Base-by-base conservation (phyloP, 2,888 invertebrate genomes). In the Dryomyza anilis region DNA sequence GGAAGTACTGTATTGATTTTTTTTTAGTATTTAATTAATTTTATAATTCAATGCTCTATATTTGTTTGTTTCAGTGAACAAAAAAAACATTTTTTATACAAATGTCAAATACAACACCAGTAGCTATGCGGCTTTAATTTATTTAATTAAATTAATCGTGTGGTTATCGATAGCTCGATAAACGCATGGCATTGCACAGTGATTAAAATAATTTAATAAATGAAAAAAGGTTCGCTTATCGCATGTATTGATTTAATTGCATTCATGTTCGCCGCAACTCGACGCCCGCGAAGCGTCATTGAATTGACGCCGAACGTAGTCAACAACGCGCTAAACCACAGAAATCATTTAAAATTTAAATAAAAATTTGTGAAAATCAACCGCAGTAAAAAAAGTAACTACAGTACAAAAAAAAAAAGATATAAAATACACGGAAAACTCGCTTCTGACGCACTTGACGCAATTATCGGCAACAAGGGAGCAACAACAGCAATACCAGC, bases 391-490 rank as follows among this genome's bases (percentile, higher is more conserved):
- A 39, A 39, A 14, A 39, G 1, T 16, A 39, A 16, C n/a, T 39
- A 16, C 14, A 16, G 16, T 6, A 7, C 16, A 52, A 50, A 29
- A 52, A 52, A 10, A 2, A n/a, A 27, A 12, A 10, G 7, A 19
- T n/a, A 3, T 21, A 21, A 14, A 46, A 21, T 21, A 46, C 1
- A 16, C 8, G 21, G 4, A 23, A 30, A 27, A 30, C 52, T n/a
- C 12, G n/a, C 14, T 4, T 10, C 27, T 33, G 23, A 30, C 59
- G 60, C 60, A 60, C 50, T 60, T 60, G 39, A 60, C 60, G 60
- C 60, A 60, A 60, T 60, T 60, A 60, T 45, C 60, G 48, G 33
- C 39, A 39, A 25, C 60, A 25, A 60, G 50, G 52, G 50, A 60
- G 60, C 60, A 60, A 29, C 33, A 55, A 55, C 16, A 33, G 21